Percentiles rank a stretch among this genome's conserved stretches.
Evolutionary conservation across 2,888 invertebrate species (phyloP).

Genomic region (Mactromeris polynyma): DNA sequence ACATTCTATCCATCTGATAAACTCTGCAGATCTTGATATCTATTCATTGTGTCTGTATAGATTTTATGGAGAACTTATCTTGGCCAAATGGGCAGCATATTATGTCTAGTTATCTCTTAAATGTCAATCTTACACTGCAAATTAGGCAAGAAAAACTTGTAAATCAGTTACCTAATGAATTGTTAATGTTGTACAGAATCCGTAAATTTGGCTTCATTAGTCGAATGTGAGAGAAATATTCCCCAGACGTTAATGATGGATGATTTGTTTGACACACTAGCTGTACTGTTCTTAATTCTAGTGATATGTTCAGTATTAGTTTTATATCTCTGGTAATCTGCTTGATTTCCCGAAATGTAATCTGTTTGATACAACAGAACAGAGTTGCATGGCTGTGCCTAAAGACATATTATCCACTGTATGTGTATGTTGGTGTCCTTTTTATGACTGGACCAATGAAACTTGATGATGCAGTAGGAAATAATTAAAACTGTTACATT

Average conservation of each 20-base stretch:
- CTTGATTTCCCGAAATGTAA: no score
- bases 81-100: background rate
- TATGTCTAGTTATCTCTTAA: background rate
- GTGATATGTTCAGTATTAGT: no score
- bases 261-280: background rate
- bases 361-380: no score
- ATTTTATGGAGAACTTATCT: background rate
- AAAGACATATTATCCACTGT: no score
- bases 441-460: no score
- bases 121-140: background rate
- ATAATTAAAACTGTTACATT: no score
- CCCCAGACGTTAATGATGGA: background rate
- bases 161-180: constrained; percentile 14
- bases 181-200: background rate
- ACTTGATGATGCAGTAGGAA: no score
- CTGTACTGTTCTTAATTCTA: no score
- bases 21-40: background rate
- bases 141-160: constrained; percentile 9
- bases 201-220: background rate
- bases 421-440: no score
- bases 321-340: no score
- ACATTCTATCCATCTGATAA: background rate
- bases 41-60: background rate
- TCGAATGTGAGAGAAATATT: background rate
- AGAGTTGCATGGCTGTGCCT: no score